phyloP scores from a whole-genome alignment of 1,140 invertebrate species.

The Bicyclus anynana region DNA sequence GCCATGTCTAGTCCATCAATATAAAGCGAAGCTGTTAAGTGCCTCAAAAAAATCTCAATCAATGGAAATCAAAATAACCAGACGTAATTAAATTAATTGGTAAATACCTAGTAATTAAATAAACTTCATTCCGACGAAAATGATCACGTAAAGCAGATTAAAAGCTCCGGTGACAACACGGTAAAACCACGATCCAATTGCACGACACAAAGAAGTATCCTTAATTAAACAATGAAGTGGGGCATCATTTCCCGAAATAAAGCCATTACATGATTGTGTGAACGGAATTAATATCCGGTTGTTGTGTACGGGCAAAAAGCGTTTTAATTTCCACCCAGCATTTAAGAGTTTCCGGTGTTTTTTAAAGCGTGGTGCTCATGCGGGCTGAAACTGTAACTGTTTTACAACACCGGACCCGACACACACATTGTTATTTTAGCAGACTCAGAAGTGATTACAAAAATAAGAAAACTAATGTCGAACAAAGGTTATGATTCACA shows the following conservation, averaged over 20 bases:
- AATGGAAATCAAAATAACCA: no score
- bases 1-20: no score
- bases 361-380: neutral
- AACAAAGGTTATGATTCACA: no score
- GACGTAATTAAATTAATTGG: no score
- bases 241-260: conserved; percentile 29
- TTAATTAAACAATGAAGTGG: conserved; percentile 21
- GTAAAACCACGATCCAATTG: conserved; percentile 5
- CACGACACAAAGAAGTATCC: conserved; percentile 4
- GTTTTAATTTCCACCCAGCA: conserved; percentile 34
- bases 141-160: neutral
- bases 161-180: neutral
- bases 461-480: no score
- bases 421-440: no score
- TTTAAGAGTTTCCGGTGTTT: conserved; percentile 2
- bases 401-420: no score
- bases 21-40: no score
- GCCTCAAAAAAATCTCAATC: no score
- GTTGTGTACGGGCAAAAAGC: conserved; percentile 27
- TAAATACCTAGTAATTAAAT: no score
- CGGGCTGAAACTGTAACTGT: neutral
- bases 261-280: conserved; percentile 39
- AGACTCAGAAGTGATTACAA: no score
- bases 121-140: neutral
- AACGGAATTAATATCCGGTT: conserved; percentile 45